Evolutionary conservation across 2,888 invertebrate genomes (phyloP).

Genomic region (Eupithecia pulchellata): DNA sequence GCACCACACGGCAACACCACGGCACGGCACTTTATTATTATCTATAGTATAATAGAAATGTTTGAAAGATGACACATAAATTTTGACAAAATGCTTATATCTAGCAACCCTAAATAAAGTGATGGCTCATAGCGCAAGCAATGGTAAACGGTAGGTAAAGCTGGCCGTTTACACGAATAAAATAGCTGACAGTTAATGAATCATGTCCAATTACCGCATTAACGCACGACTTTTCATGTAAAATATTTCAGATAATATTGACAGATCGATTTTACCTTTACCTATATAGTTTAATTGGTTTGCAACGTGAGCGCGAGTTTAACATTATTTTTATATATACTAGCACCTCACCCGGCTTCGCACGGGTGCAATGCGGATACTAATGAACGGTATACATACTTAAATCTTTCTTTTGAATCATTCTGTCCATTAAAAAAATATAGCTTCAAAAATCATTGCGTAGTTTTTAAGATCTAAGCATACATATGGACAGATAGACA

Average conservation of each 20-base stretch:
- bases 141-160: slow-evolving; percentile 39
- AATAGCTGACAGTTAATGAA: slow-evolving; percentile 62
- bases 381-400: no score
- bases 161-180: slow-evolving; percentile 56
- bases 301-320: neutral
- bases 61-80: neutral
- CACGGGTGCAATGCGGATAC: no score
- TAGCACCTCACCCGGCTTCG: no score
- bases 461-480: no score
- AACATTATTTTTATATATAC: neutral
- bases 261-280: slow-evolving; percentile 13
- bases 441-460: no score
- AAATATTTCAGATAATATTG: slow-evolving; percentile 28
- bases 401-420: no score
- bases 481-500: no score
- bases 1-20: no score
- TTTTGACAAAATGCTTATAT: neutral
- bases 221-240: slow-evolving; percentile 56
- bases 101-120: slow-evolving; percentile 37
- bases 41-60: neutral
- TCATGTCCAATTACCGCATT: slow-evolving; percentile 62
- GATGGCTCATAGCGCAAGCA: slow-evolving; percentile 13
- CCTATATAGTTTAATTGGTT: neutral
- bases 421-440: no score
- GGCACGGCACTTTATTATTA: no score